Evolutionary conservation across 1,140 invertebrate genomes (phyloP).

Genomic region (Varroa destructor): DNA sequence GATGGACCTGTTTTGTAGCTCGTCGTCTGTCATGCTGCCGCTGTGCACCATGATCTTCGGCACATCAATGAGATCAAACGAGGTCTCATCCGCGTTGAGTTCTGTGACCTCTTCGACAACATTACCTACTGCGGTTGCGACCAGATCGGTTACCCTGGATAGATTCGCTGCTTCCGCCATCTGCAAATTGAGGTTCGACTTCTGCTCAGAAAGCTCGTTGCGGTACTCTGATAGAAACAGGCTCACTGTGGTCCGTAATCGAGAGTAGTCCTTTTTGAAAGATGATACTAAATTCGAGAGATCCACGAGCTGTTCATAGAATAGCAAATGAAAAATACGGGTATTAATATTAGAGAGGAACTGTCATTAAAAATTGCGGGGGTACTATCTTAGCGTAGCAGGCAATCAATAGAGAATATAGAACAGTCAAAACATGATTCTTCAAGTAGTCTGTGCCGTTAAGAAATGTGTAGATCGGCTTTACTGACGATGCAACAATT

Average conservation of each 20-base stretch:
- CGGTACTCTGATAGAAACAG: background rate
- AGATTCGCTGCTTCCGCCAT: slow-evolving; percentile 2
- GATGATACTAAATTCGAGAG: background rate
- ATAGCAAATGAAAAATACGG: background rate
- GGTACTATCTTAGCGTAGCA: no score
- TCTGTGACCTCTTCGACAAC: background rate
- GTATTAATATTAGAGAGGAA: background rate
- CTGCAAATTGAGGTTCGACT: background rate
- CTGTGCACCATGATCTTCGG: slow-evolving; percentile 24
- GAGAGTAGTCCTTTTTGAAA: slow-evolving; percentile 5
- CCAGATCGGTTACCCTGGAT: no score
- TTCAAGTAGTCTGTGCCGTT: no score
- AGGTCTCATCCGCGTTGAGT: background rate
- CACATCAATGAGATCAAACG: slow-evolving; percentile 10
- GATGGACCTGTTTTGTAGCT: background rate
- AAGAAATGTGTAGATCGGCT: no score
- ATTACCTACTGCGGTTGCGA: no score
- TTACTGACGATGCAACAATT: no score
- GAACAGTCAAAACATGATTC: no score
- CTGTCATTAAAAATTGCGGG: no score
- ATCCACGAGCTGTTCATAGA: background rate
- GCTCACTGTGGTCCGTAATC: background rate
- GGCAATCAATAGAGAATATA: no score
- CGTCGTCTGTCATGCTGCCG: slow-evolving; percentile 23
- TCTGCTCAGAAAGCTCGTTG: slow-evolving; percentile 7